These are phyloP conservation scores for Ceratosolen fusciceps DNA, from an alignment of 1,140 invertebrate species.

Conservation along the genomic window DNA sequence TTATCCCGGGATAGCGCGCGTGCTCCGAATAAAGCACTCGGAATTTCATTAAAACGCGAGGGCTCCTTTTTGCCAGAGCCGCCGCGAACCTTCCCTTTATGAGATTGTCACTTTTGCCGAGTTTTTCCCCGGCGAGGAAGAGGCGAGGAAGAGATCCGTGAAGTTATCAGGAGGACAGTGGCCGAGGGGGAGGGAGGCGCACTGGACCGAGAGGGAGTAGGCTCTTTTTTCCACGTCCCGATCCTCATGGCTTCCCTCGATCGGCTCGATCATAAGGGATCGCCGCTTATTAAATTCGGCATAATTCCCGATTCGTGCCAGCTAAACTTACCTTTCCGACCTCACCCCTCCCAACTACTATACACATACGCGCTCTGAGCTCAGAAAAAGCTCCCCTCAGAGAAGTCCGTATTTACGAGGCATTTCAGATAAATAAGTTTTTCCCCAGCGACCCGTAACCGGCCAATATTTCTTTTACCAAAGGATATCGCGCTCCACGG, in stretches of 20 bases:
- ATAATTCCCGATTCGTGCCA: background rate
- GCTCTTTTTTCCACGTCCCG: background rate
- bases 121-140: background rate
- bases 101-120: conserved; percentile 29
- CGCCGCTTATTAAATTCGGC: background rate
- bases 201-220: too few species aligned
- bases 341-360: too few species aligned
- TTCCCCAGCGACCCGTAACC: background rate
- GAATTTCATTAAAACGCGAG: conserved; percentile 38
- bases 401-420: background rate
- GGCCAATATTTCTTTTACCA: background rate
- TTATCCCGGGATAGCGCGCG: conserved; percentile 1
- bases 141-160: background rate
- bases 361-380: background rate
- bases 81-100: conserved; percentile 2
- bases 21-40: conserved; percentile 6
- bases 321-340: background rate
- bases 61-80: conserved; percentile 3
- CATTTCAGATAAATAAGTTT: background rate
- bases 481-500: background rate
- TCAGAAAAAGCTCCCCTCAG: background rate
- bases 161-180: background rate
- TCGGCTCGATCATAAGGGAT: background rate
- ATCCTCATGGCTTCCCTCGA: background rate
- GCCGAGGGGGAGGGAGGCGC: too few species aligned